Evolutionary conservation across 2,888 invertebrate species (phyloP), one percentile per base, ranked within the genome.

Genomic region (Gari tellinella): DNA sequence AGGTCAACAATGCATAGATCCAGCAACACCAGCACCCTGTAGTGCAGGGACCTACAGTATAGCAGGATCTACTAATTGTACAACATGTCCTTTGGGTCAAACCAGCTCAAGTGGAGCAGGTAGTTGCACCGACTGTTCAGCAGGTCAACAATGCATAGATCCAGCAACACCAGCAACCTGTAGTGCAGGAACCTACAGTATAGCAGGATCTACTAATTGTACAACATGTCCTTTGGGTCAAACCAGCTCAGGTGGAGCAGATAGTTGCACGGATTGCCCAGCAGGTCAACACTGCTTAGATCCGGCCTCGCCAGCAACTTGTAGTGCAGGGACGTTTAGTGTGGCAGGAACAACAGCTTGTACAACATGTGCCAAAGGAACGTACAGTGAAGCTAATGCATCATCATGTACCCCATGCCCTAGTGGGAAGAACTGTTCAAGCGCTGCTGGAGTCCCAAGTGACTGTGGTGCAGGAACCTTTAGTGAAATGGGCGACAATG

Each of bases 291-390:
- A 79, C 41, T 82, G 82, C 60, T 63, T 67, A 21, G 41, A 68
- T 56, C 49, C 78, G 12, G 48, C 38, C 1, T 55, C 43, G 38
- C 85, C 86, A 21, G 72, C 72, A 1, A 65, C 73, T 38, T 91
- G 91, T 78, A 55, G 51, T 15, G 82, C 85, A 1, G 88, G 89
- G n/a, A 85, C 75, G 45, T 89, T 80, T 74, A 90, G 90, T 62
- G 55, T 55, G 10, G 80, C 72, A 46, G 90, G 87, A 10, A 81
- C 84, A 31, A 60, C 72, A 53, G 69, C 63, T 7, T 91, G 91
- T 72, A 73, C 64, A 14, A 79, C 38, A 26, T 88, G 88, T 78
- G 53, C 66, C 8, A 17, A 68, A 52, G 89, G 89, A 2, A 69
- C 57, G 40, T 87, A 88, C 75, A 88, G 90, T 66, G 52, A 46